These are phyloP conservation scores for Crotalus helleri DNA, from an alignment of 2,113 vertebrate species.

Conservation along the genomic window DNA sequence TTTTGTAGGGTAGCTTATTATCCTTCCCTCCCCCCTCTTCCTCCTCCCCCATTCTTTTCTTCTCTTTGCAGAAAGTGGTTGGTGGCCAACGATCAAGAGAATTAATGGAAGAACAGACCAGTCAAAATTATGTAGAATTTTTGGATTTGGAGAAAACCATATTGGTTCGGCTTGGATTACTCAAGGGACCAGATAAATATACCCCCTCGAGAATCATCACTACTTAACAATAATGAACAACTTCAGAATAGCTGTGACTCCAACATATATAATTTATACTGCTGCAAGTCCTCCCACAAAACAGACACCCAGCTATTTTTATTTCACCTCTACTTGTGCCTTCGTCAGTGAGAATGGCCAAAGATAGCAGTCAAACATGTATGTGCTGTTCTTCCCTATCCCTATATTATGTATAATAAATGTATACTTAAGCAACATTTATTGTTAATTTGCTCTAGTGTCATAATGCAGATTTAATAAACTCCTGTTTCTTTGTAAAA, in stretches of 20 bases:
- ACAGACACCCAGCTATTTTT: background rate
- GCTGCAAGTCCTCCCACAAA: background rate
- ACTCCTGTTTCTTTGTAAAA: background rate
- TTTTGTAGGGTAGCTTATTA: background rate
- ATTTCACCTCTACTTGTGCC: background rate
- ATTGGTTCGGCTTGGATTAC: constrained; percentile 58
- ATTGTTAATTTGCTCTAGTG: background rate
- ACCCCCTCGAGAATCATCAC: background rate
- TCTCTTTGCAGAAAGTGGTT: constrained; percentile 42
- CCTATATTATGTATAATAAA: background rate
- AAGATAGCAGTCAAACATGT: background rate
- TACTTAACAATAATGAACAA: background rate
- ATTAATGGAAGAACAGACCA: constrained; percentile 56
- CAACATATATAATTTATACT: background rate
- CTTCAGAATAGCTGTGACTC: constrained; percentile 9
- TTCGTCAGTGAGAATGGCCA: background rate
- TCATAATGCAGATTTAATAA: background rate
- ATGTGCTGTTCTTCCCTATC: background rate
- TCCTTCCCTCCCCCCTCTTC: background rate
- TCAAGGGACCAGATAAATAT: constrained; percentile 21
- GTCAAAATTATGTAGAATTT: constrained; percentile 57
- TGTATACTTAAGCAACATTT: background rate
- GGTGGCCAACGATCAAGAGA: constrained; percentile 54
- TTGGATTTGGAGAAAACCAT: constrained; percentile 63
- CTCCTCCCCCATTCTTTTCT: background rate